A percentile compares a stretch with the other conserved stretches of the same genome.
Evolutionary conservation across 2,888 invertebrate genomes (phyloP).

Genomic region (Spisula solida): DNA sequence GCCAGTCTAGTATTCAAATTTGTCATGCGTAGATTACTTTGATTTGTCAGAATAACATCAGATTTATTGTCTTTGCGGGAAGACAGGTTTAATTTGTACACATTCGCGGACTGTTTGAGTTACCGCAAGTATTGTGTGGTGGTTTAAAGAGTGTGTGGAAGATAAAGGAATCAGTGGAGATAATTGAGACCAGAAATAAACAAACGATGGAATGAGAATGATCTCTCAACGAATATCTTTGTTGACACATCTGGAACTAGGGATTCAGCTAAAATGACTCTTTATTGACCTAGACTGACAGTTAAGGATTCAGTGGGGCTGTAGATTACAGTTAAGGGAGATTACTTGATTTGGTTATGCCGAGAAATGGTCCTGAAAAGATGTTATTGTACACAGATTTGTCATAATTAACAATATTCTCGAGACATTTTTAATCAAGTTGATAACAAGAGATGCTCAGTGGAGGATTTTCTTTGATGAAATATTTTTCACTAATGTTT

Average conservation of each 20-base stretch:
- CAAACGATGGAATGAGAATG: constrained; percentile 32
- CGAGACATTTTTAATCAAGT: constrained; percentile 50
- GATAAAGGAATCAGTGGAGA: constrained; percentile 58
- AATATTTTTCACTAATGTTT: constrained; percentile 21
- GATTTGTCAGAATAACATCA: constrained; percentile 28
- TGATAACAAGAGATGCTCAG: background rate
- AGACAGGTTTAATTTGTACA: constrained; percentile 45
- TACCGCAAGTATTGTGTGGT: constrained; percentile 53
- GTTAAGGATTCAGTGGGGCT: constrained; percentile 31
- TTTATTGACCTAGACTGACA: constrained; percentile 55
- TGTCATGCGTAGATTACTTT: constrained; percentile 15
- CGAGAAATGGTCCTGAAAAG: constrained; percentile 54
- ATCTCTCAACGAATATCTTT: constrained; percentile 52
- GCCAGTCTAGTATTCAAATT: constrained; percentile 27
- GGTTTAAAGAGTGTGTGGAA: constrained; percentile 55
- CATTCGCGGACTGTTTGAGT: constrained; percentile 41
- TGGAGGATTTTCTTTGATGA: constrained; percentile 14
- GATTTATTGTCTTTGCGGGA: constrained; percentile 60
- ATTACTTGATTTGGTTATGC: constrained; percentile 56
- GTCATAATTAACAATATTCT: constrained; percentile 55
- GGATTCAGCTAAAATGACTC: constrained; percentile 45
- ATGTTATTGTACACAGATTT: constrained; percentile 53
- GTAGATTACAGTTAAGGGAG: constrained; percentile 35
- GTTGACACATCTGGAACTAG: constrained; percentile 70
- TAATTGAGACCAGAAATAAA: constrained; percentile 46